Percentiles rank a stretch among this genome's conserved stretches.
phyloP scores from a whole-genome alignment of 2,113 vertebrate species.

The Equus przewalskii region DNA sequence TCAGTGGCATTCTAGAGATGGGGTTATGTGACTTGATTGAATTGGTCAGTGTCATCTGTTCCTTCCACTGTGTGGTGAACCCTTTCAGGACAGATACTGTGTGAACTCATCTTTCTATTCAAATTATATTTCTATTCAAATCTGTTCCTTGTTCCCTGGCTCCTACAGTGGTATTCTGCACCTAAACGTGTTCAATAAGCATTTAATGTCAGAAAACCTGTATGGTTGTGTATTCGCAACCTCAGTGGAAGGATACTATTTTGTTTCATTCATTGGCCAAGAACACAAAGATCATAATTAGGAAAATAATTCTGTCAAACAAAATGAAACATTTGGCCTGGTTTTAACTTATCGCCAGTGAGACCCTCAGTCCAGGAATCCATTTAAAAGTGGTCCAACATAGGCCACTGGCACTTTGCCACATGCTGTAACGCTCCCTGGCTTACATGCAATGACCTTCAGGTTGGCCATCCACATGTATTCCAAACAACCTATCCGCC shows the following conservation, averaged over 20 bases:
- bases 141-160: not conserved
- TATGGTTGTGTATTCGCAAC: not conserved
- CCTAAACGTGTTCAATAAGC: not conserved
- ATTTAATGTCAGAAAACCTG: not conserved
- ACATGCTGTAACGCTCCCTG: not conserved
- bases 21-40: not conserved
- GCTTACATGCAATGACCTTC: slow-evolving; percentile 14
- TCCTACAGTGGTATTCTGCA: not conserved
- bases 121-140: no score
- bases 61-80: not conserved
- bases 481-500: slow-evolving; percentile 62
- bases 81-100: not conserved
- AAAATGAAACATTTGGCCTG: not conserved
- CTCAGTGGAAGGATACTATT: not conserved
- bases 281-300: not conserved
- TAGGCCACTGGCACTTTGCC: not conserved
- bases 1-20: not conserved
- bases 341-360: not conserved
- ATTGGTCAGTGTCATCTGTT: not conserved
- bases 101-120: not conserved
- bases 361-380: slow-evolving; percentile 22
- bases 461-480: not conserved
- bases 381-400: not conserved
- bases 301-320: not conserved
- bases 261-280: not conserved